phyloP scores from a whole-genome alignment of 2,888 invertebrate genomes.

The Pandemis corylana region DNA sequence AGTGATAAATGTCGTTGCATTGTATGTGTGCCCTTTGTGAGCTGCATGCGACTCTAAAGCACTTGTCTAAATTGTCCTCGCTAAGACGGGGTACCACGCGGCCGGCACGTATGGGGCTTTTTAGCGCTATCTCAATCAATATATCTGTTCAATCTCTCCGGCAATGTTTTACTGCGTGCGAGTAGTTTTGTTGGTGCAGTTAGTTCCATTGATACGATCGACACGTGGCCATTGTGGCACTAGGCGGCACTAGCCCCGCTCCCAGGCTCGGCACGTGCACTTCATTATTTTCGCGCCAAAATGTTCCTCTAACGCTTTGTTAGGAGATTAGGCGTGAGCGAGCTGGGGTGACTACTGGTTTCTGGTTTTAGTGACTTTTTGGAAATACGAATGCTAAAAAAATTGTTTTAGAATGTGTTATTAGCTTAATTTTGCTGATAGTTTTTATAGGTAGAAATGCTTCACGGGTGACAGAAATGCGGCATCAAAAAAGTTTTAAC shows the following conservation, averaged over 20 bases:
- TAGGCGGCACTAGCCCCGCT: constrained; percentile 43
- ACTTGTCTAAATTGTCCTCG: constrained; percentile 36
- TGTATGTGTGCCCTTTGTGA: constrained; percentile 30
- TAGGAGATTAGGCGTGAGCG: constrained; percentile 81
- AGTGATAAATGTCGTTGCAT: constrained; percentile 35
- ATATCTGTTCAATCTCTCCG: constrained; percentile 53
- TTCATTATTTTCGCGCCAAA: constrained; percentile 85
- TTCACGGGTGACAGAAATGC: not conserved
- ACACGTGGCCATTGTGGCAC: constrained; percentile 66
- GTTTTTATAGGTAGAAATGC: not conserved
- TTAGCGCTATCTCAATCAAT: constrained; percentile 45
- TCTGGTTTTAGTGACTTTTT: constrained; percentile 46
- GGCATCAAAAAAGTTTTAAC: not conserved
- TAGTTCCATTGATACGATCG: constrained; percentile 73
- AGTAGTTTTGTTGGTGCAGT: constrained; percentile 62
- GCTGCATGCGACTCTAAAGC: constrained; percentile 36
- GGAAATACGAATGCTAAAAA: constrained; percentile 25
- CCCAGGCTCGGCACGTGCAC: constrained; percentile 71
- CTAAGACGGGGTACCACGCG: constrained; percentile 42
- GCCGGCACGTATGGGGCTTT: constrained; percentile 43
- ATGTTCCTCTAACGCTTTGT: constrained; percentile 83
- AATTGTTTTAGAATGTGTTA: not conserved
- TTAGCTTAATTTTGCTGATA: not conserved
- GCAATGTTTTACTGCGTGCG: constrained; percentile 59
- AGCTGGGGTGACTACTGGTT: constrained; percentile 46